Percentiles rank a stretch among this genome's conserved stretches.
Conservation (phyloP, 2,888 invertebrate genomes). For the Metellina segmentata region DNA sequence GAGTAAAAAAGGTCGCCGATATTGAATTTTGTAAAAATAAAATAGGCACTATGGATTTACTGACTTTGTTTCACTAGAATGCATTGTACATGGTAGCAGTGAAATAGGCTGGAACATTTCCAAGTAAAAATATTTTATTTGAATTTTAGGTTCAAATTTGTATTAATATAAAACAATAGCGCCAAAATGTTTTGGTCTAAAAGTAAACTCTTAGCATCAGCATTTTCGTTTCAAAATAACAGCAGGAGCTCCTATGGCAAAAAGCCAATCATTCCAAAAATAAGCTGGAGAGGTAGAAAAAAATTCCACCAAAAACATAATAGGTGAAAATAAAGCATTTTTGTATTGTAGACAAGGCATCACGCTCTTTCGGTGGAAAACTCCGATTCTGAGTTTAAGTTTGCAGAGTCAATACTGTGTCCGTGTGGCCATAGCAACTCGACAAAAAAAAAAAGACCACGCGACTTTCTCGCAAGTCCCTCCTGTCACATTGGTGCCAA, state of each 20-base stretch:
- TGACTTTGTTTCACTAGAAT: too few species aligned
- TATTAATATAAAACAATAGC: too few species aligned
- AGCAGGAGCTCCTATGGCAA: background rate
- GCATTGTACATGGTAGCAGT: too few species aligned
- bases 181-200: too few species aligned
- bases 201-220: background rate
- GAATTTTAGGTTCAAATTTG: too few species aligned
- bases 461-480: background rate
- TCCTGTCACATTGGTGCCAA: conserved; percentile 13
- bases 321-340: background rate
- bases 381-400: background rate
- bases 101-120: too few species aligned
- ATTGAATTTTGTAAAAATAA: too few species aligned
- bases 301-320: background rate
- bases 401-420: background rate
- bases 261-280: background rate
- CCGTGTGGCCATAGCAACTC: background rate
- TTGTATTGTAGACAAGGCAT: background rate
- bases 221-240: background rate
- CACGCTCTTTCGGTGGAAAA: background rate
- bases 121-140: too few species aligned
- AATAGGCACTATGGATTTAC: too few species aligned
- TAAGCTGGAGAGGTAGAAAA: background rate
- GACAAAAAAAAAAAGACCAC: background rate
- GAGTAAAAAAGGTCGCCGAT: too few species aligned